These are phyloP conservation scores for Rapana venosa DNA, from an alignment of 2,888 invertebrate species.

Conservation along the genomic window DNA sequence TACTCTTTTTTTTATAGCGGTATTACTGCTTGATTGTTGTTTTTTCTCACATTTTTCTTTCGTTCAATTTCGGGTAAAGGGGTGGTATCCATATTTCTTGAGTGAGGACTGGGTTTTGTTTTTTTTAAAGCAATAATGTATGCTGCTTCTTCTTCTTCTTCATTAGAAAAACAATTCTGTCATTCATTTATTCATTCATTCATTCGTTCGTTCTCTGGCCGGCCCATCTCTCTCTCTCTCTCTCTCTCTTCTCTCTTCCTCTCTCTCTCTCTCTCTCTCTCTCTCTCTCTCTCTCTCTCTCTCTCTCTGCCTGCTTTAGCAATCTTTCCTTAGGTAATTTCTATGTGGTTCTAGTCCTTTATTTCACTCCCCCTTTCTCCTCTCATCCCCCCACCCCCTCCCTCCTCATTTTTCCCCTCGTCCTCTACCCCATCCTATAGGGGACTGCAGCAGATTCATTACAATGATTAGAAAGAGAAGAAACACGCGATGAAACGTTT, in stretches of 20 bases:
- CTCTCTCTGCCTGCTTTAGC: not conserved
- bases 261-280: conserved; percentile 1
- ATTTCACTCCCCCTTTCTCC: too few relatives aligned
- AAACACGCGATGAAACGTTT: not conserved
- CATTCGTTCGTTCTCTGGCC: not conserved
- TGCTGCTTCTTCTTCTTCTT: too few relatives aligned
- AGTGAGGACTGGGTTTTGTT: too few relatives aligned
- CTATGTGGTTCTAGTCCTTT: not conserved
- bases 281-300: conserved; percentile 1
- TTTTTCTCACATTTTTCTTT: too few relatives aligned
- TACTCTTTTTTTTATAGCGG: too few relatives aligned
- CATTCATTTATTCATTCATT: too few relatives aligned
- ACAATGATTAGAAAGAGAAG: not conserved
- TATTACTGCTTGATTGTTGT: too few relatives aligned
- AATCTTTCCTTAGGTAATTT: not conserved
- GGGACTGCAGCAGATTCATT: not conserved
- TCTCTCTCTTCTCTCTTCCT: not conserved
- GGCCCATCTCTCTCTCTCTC: not conserved
- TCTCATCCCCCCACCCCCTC: not conserved
- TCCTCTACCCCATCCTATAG: not conserved
- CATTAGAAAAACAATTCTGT: too few relatives aligned
- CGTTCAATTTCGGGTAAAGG: too few relatives aligned
- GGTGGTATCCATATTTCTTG: too few relatives aligned
- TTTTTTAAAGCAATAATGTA: too few relatives aligned
- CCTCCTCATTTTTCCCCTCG: not conserved